Evolutionary conservation across 2,888 invertebrate species (phyloP).

Genomic region (Dynastes maya): DNA sequence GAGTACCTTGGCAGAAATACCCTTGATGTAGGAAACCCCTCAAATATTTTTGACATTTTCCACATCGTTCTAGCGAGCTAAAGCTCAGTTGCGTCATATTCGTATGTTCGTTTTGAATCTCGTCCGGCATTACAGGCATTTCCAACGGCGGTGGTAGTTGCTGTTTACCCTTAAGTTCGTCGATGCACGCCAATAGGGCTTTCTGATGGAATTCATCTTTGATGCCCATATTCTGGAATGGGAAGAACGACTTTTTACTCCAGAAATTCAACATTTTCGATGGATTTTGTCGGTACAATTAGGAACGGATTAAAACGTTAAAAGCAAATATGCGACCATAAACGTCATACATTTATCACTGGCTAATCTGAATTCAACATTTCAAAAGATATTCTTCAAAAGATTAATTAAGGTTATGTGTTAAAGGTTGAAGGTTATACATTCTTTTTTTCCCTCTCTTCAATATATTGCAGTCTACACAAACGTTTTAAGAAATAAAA

Average conservation of each 20-base stretch:
- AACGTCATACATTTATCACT: conserved; percentile 41
- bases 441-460: conserved; percentile 18
- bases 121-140: conserved; percentile 56
- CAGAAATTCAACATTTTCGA: conserved; percentile 38
- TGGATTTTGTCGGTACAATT: not conserved
- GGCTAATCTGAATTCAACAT: conserved; percentile 45
- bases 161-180: conserved; percentile 74
- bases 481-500: conserved; percentile 34
- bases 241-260: conserved; percentile 49
- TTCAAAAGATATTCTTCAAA: conserved; percentile 32
- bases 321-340: conserved; percentile 2
- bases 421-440: conserved; percentile 51
- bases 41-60: conserved; percentile 82
- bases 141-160: conserved; percentile 56
- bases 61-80: conserved; percentile 79
- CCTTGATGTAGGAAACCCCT: conserved; percentile 82
- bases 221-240: conserved; percentile 81
- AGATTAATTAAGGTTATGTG: conserved; percentile 44
- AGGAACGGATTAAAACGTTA: not conserved
- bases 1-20: conserved; percentile 77
- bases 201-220: conserved; percentile 83
- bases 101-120: conserved; percentile 55
- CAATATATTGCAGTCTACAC: conserved; percentile 28
- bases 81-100: conserved; percentile 78
- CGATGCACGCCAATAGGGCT: conserved; percentile 79